Evolutionary conservation across 2,797 vertebrate species (phyloP), one percentile per base, ranked within the genome.

Genomic region (Anableps anableps): DNA sequence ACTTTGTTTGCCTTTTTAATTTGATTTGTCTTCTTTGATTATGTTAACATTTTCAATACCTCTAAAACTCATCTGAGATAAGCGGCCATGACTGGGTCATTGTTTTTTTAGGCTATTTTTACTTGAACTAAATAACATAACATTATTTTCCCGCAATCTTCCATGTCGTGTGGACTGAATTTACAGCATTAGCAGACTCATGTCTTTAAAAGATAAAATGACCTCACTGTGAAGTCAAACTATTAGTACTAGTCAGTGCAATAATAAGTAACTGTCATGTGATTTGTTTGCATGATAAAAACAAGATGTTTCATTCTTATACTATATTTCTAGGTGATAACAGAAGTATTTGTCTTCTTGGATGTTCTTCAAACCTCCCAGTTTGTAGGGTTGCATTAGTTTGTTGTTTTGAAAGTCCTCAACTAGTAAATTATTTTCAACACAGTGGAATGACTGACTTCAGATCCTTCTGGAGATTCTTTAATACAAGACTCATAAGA

Each of bases 1-100:
- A 68, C 64, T 23, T 68, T 68, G 64, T 68, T 68, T 41, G 10
- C 10, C 41, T 68, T 68, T 36, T 36, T 16, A 26, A 68, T 68
- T 26, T 68, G 64, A 68, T 41, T 68, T 68, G 64, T 68, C 64
- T 14, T 38, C 64, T 68, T 36, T n/a, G 36, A 68, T 68, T 68
- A 14, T 68, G 36, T 68, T 68, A 68, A 41, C 36, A 41, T 68
- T 68, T 68, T 11, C 21, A 68, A 26, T 26, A 36, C 10, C 66
- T 70, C 66, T 41, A 14, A 43, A 43, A 14, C 66, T 26, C 38
- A 70, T 70, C 23, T 70, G 13, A 70, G 66, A 70, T 70, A 70
- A 70, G 38, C 38, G 4, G 23, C 38, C 66, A 70, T 26, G 66
- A 70, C 38, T 70, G 66, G 5, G 36, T 68, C 66, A 68, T 26